Conservation (phyloP, 1,140 invertebrate species). For the Eufriesea mexicana region DNA sequence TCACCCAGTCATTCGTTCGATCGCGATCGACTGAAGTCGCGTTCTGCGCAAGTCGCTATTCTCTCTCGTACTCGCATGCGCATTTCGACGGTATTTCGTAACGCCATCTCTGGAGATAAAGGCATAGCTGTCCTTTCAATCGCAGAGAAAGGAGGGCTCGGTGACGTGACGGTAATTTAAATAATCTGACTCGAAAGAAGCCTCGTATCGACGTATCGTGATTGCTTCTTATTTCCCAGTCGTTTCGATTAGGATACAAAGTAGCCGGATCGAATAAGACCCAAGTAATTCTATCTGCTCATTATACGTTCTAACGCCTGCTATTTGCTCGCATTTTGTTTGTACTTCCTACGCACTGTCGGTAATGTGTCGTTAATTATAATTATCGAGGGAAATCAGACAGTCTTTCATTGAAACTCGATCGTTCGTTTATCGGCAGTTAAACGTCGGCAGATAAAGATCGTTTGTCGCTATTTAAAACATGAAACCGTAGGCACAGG, state of each 20-base stretch:
- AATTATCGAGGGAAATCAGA: background rate
- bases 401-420: background rate
- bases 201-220: background rate
- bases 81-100: slow-evolving; percentile 17
- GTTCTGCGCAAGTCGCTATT: background rate
- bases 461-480: too few species aligned
- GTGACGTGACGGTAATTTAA: slow-evolving; percentile 29
- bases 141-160: slow-evolving; percentile 8
- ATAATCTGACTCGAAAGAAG: slow-evolving; percentile 17
- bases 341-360: background rate
- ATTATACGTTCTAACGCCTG: background rate
- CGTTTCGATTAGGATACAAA: background rate
- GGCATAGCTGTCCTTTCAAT: slow-evolving; percentile 29
- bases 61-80: background rate
- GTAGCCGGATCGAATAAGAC: too few species aligned
- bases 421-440: too few species aligned
- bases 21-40: slow-evolving; percentile 7
- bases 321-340: background rate
- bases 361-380: too few species aligned
- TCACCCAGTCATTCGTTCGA: slow-evolving; percentile 19
- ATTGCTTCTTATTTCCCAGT: slow-evolving; percentile 18
- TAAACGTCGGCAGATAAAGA: too few species aligned
- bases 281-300: background rate
- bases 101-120: slow-evolving; percentile 13
- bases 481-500: too few species aligned